Percentiles rank a stretch among this genome's conserved stretches.
Evolutionary conservation across 2,113 vertebrate genomes (phyloP).

Genomic region (Excalfactoria chinensis): DNA sequence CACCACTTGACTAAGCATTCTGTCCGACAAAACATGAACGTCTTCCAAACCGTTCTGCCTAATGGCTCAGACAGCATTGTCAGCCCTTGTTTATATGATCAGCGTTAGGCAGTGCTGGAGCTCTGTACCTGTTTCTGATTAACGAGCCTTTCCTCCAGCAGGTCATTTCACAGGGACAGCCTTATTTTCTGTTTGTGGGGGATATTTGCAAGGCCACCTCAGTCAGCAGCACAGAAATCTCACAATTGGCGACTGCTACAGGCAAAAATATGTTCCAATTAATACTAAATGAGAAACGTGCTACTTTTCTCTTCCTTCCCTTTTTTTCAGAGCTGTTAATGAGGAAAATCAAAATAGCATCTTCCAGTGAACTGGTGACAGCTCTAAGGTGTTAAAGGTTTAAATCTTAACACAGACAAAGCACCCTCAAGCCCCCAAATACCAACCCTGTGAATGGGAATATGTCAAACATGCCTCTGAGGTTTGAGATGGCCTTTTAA

Average conservation of each 20-base stretch:
- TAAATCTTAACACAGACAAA: neutral
- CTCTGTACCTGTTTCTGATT: neutral
- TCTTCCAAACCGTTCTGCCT: neutral
- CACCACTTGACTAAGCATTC: constrained; percentile 40
- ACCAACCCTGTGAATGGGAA: neutral
- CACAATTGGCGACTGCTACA: neutral
- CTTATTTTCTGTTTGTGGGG: constrained; percentile 21
- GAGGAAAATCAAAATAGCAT: constrained; percentile 24
- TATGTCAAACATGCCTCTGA: constrained; percentile 56
- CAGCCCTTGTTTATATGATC: neutral
- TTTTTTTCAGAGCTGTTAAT: neutral
- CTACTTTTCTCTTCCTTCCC: fast-evolving
- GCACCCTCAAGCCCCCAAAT: neutral
- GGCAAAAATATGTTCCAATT: constrained; percentile 35
- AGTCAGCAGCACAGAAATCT: neutral
- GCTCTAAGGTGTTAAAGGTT: constrained; percentile 1
- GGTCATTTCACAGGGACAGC: neutral
- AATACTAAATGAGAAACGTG: neutral
- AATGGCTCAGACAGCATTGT: neutral
- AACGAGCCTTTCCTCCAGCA: neutral
- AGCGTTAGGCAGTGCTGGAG: neutral
- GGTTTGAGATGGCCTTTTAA: constrained; percentile 49
- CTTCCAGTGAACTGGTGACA: neutral
- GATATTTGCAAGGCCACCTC: neutral
- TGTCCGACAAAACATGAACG: neutral